Evolutionary conservation across 1,140 invertebrate species (phyloP).

Genomic region (Daktulosphaira vitifoliae): DNA sequence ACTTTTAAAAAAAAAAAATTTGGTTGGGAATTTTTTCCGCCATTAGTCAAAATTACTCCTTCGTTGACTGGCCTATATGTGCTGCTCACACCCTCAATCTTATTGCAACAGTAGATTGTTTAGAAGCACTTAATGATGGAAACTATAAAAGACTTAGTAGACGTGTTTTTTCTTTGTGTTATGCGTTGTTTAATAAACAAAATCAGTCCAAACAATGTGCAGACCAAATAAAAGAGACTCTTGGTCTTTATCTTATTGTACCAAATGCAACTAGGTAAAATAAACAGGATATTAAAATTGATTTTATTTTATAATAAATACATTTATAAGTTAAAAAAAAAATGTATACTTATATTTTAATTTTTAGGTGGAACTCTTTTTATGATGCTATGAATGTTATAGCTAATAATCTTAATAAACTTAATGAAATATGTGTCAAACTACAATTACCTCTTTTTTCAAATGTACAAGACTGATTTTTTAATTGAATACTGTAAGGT

Average conservation of each 20-base stretch:
- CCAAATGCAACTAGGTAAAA: background rate
- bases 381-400: background rate
- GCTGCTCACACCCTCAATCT: no score
- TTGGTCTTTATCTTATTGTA: no score
- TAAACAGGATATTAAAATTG: background rate
- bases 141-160: background rate
- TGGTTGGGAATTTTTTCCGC: no score
- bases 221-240: no score
- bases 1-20: no score
- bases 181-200: background rate
- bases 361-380: background rate
- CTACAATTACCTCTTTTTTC: background rate
- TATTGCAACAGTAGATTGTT: background rate
- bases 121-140: background rate
- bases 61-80: no score
- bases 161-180: background rate
- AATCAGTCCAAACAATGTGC: no score
- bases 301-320: background rate
- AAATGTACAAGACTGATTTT: background rate
- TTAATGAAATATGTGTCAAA: background rate
- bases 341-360: background rate
- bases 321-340: background rate
- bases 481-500: background rate
- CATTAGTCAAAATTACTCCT: no score
- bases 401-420: background rate